Base-by-base conservation (phyloP, 2,113 vertebrate species). In the Leptobrachium ailaonicum region DNA sequence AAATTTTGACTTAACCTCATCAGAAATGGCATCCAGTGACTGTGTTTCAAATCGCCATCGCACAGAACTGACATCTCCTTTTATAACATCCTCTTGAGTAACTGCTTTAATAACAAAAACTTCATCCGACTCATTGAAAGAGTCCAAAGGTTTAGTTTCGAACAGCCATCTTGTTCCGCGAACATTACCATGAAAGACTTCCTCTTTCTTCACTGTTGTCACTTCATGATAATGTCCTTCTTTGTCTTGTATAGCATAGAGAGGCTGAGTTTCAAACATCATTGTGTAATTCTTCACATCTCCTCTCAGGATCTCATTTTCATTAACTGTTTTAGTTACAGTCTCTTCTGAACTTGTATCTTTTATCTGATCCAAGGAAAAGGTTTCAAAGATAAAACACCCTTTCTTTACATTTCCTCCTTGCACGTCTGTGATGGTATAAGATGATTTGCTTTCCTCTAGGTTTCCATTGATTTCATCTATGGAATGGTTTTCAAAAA, bases 21-120 rank as follows among this genome's bases (percentile, higher is more conserved):
- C 92, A 71, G 91, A 88, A 82, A 97, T 96, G 68, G 82, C 92
- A 83, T 98, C 96, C 40, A 98, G 84, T 77, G 95, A 90, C 32
- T 95, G 94, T 0, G 96, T 98, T 90, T 98, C 96, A 92, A 98
- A 98, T 87, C 88, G 94, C 88, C 95, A 97, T 83, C 93, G 93
- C 42, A 95, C 94, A 72, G 94, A 95, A 62, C 73, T 91, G 50
- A 98, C 95, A 67, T 96, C 92, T 83, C 96, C 96, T 86, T 94
- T 96, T 75, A 95, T 91, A 85, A 95, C 89, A 80, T 97, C 94
- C 85, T 97, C 93, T 75, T 98, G 92, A 45, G 94, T 97, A 82
- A 98, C 96, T 58, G 95, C 93, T 89, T 95, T 95, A 77, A 98
- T 95, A 53, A 97, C 14, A 80, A 96, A 95, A 10, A 98, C 92